Percentiles rank a stretch among this genome's conserved stretches.
Evolutionary conservation across 2,888 invertebrate species (phyloP).

Genomic region (Drosophila kuntzei): DNA sequence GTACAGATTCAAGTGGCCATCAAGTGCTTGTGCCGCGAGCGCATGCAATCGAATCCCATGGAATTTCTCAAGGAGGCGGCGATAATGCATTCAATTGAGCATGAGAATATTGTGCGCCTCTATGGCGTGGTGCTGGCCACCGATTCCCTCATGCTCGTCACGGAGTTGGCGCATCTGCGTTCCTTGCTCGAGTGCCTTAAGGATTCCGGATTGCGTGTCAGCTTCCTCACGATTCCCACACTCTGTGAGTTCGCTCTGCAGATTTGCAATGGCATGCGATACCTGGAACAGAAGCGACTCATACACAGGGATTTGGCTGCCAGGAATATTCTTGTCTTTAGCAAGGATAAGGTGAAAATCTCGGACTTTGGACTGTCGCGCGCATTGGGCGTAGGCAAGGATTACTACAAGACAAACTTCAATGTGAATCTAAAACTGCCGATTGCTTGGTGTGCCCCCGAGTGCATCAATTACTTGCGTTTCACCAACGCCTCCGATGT

Average conservation of each 20-base stretch:
- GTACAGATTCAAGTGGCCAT: slow-evolving; percentile 96
- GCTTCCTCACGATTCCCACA: slow-evolving; percentile 94
- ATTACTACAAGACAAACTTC: slow-evolving; percentile 99
- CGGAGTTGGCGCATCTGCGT: slow-evolving; percentile 97
- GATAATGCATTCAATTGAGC: slow-evolving; percentile 99
- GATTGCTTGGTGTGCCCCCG: slow-evolving; percentile 99
- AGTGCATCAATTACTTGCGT: slow-evolving; percentile 97
- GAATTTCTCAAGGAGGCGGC: slow-evolving; percentile 99
- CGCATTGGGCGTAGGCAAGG: slow-evolving; percentile 98
- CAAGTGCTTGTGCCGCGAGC: slow-evolving; percentile 97
- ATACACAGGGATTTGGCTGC: slow-evolving; percentile 99
- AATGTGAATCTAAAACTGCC: slow-evolving; percentile 98
- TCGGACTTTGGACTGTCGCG: slow-evolving; percentile 98
- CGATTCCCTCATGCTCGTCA: slow-evolving; percentile 92
- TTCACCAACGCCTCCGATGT: slow-evolving; percentile 99
- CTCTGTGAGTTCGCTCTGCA: slow-evolving; percentile 98
- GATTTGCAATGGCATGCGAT: slow-evolving; percentile 99
- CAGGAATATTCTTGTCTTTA: slow-evolving; percentile 98
- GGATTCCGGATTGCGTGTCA: slow-evolving; percentile 95
- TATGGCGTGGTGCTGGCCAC: slow-evolving; percentile 98
- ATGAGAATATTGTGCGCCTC: slow-evolving; percentile 97
- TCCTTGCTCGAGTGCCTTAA: slow-evolving; percentile 98
- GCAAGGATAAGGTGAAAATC: slow-evolving; percentile 98
- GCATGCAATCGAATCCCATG: slow-evolving; percentile 97
- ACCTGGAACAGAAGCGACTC: slow-evolving; percentile 97